These are phyloP conservation scores for Iselma pallidipennis DNA, from an alignment of 2,888 invertebrate species.

Conservation along the genomic window DNA sequence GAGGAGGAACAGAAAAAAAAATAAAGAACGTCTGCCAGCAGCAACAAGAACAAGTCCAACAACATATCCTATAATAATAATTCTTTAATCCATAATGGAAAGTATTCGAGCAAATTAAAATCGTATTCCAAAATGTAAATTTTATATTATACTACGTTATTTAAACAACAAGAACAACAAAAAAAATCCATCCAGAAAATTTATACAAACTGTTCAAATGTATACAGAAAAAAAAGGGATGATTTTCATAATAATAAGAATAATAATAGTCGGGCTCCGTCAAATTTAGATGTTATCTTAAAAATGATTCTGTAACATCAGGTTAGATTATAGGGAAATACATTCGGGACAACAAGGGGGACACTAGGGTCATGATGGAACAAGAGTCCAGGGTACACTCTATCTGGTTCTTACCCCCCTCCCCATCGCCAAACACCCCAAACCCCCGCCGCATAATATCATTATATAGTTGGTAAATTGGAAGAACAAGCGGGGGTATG, in stretches of 20 bases:
- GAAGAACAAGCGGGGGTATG: slow-evolving; percentile 12
- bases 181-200: too few species aligned
- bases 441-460: background rate
- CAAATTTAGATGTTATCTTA: slow-evolving; percentile 2
- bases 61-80: too few species aligned
- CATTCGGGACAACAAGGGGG: background rate
- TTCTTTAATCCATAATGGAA: too few species aligned
- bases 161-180: too few species aligned
- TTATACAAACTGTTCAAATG: too few species aligned
- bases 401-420: background rate
- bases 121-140: too few species aligned
- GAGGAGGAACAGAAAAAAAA: too few species aligned
- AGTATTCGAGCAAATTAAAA: too few species aligned
- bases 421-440: background rate
- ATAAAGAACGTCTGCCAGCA: too few species aligned
- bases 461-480: slow-evolving; percentile 18
- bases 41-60: too few species aligned
- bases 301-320: background rate
- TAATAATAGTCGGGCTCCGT: background rate
- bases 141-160: too few species aligned
- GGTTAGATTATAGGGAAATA: background rate
- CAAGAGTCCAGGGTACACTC: background rate
- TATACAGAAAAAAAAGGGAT: background rate
- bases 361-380: background rate
- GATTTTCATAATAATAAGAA: too few species aligned